A percentile compares a stretch with the other conserved stretches of the same genome.
phyloP scores from a whole-genome alignment of 2,113 vertebrate genomes.

The Leucopsar rothschildi region DNA sequence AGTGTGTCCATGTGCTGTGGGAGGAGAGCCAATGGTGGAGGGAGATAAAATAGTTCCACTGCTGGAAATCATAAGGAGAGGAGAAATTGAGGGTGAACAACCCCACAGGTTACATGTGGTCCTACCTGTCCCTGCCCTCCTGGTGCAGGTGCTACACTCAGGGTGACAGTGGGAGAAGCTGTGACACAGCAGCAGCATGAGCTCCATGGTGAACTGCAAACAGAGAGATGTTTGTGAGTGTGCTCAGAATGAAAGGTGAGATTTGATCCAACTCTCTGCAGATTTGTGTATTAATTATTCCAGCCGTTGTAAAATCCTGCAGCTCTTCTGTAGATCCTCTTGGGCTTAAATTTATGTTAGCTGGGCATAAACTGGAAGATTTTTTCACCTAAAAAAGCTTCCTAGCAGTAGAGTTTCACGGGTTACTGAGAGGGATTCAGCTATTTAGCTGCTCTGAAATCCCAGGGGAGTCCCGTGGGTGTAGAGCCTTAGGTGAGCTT shows the following conservation, averaged over 20 bases:
- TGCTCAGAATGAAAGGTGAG: neutral
- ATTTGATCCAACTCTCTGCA: neutral
- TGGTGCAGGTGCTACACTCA: neutral
- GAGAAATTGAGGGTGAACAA: neutral
- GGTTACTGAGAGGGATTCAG: neutral
- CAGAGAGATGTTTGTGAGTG: neutral
- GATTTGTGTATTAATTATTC: neutral
- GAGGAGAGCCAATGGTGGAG: neutral
- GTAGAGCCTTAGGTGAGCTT: neutral
- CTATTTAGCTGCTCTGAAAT: neutral
- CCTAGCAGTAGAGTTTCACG: neutral
- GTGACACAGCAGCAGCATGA: neutral
- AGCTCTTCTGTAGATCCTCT: neutral
- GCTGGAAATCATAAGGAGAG: neutral
- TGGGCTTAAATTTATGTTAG: neutral
- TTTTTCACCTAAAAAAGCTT: neutral
- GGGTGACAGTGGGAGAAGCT: neutral
- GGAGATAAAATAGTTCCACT: neutral
- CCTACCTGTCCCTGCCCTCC: neutral
- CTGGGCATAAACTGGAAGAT: neutral
- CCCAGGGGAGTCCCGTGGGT: neutral
- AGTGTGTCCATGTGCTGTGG: neutral
- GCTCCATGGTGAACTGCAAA: neutral
- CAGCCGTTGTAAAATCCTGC: neutral
- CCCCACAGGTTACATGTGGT: neutral